phyloP scores from a whole-genome alignment of 2,888 invertebrate species.

The Anthophora plumipes region DNA sequence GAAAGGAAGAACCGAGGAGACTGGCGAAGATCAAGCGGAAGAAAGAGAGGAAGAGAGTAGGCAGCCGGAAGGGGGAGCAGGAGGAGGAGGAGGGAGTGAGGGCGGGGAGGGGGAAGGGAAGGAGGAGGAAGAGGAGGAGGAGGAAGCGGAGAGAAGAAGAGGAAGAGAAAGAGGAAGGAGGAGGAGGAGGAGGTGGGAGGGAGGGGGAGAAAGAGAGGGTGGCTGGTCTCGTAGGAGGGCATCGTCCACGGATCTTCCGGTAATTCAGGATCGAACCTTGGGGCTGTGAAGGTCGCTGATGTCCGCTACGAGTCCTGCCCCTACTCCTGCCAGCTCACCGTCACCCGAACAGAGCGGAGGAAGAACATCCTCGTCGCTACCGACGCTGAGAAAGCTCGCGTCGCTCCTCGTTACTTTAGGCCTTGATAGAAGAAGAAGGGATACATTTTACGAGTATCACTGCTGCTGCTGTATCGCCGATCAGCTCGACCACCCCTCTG shows the following conservation, averaged over 20 bases:
- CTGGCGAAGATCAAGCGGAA: constrained; percentile 19
- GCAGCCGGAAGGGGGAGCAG: constrained; percentile 44
- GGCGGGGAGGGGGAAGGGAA: background rate
- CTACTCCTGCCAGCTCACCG: constrained; percentile 57
- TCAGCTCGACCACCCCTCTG: constrained; percentile 80
- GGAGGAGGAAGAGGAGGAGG: constrained; percentile 6
- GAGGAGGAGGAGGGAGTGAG: constrained; percentile 4
- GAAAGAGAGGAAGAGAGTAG: constrained; percentile 26
- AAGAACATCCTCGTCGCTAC: constrained; percentile 8
- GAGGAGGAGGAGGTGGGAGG: background rate
- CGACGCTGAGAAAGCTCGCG: constrained; percentile 12
- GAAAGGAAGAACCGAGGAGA: constrained; percentile 23
- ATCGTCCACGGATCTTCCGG: constrained; percentile 49
- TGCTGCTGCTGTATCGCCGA: constrained; percentile 65
- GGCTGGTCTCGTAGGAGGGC: constrained; percentile 44
- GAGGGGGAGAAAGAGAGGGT: constrained; percentile 2
- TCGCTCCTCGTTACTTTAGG: constrained; percentile 6
- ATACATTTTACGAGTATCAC: constrained; percentile 3
- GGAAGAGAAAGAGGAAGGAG: constrained; percentile 5
- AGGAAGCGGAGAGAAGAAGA: background rate
- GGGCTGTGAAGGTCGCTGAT: constrained; percentile 78
- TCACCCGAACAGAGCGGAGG: constrained; percentile 40
- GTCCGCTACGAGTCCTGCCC: constrained; percentile 79
- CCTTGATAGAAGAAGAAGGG: constrained; percentile 23
- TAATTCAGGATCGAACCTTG: constrained; percentile 54